Conservation (phyloP, 2,113 vertebrate genomes). For the Osmerus mordax region DNA sequence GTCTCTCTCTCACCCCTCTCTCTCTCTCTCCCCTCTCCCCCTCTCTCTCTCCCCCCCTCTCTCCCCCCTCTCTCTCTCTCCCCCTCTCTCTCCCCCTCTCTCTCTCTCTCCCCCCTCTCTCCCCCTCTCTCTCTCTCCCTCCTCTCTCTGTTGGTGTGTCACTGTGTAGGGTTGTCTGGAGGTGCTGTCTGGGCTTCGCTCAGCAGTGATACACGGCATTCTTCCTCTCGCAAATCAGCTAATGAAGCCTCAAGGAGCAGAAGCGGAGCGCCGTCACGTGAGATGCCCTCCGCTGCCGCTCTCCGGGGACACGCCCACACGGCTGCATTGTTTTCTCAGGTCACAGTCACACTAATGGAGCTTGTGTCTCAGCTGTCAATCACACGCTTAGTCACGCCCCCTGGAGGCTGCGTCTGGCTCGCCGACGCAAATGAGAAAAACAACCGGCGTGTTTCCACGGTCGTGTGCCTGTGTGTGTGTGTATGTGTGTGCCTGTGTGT, state of each 20-base stretch:
- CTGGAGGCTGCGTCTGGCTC: too few relatives aligned
- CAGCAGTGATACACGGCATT: constrained; percentile 57
- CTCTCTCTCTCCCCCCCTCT: too few relatives aligned
- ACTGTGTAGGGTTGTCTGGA: constrained; percentile 26
- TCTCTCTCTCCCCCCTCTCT: too few relatives aligned
- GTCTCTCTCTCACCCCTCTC: too few relatives aligned
- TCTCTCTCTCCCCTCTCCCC: too few relatives aligned
- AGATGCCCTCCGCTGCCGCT: constrained; percentile 26
- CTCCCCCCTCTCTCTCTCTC: too few relatives aligned
- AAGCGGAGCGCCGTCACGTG: constrained; percentile 32
- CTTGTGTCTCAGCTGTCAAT: not conserved
- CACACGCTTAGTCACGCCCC: not conserved
- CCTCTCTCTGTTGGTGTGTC: too few relatives aligned
- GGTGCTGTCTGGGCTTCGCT: constrained; percentile 39
- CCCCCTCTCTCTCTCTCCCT: too few relatives aligned
- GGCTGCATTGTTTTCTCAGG: too few relatives aligned
- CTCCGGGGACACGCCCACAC: constrained; percentile 30
- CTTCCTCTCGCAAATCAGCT: constrained; percentile 52
- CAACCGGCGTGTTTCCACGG: not conserved
- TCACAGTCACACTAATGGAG: too few relatives aligned
- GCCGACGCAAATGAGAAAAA: not conserved
- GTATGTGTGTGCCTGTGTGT: not conserved
- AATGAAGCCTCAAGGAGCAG: constrained; percentile 69
- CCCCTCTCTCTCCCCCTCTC: too few relatives aligned
- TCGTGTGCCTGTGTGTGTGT: not conserved